These are phyloP conservation scores for Meganola albula DNA, from an alignment of 2,888 invertebrate species.

Conservation along the genomic window DNA sequence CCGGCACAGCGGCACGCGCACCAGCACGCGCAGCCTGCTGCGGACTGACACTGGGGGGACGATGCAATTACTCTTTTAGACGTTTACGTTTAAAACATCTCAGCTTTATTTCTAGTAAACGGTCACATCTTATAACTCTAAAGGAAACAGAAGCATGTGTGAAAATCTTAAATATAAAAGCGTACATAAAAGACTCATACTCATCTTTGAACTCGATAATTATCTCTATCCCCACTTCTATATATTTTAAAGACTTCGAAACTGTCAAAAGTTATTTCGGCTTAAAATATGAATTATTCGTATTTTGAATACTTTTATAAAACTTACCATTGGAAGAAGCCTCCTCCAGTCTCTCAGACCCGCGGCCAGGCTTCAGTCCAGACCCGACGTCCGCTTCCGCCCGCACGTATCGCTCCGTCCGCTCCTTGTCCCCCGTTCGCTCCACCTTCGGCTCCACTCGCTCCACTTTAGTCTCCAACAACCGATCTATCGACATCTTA, in stretches of 20 bases:
- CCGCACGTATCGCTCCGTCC: slow-evolving; percentile 37
- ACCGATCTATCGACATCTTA: slow-evolving; percentile 19
- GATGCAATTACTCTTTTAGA: neutral
- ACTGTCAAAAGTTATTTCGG: too few relatives aligned
- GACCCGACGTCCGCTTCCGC: slow-evolving; percentile 69
- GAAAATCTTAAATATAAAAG: too few relatives aligned
- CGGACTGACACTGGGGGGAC: slow-evolving; percentile 27
- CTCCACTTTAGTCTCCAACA: slow-evolving; percentile 31
- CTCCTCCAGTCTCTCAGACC: slow-evolving; percentile 55
- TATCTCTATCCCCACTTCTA: too few relatives aligned
- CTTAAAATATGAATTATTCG: too few relatives aligned
- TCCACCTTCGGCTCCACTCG: slow-evolving; percentile 27
- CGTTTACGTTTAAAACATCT: too few relatives aligned
- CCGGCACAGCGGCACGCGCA: slow-evolving; percentile 53
- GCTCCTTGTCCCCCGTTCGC: slow-evolving; percentile 24
- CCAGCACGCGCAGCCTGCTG: slow-evolving; percentile 41
- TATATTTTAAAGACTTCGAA: too few relatives aligned
- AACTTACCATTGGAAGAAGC: slow-evolving; percentile 55
- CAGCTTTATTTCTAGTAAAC: too few relatives aligned
- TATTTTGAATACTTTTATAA: too few relatives aligned
- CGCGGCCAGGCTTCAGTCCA: slow-evolving; percentile 49
- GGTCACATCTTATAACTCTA: too few relatives aligned
- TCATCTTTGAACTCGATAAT: too few relatives aligned
- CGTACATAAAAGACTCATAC: too few relatives aligned
- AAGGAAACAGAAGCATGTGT: too few relatives aligned